Evolutionary conservation across 2,888 invertebrate genomes (phyloP), one percentile per base, ranked within the genome.

Genomic region (Salticus scenicus): DNA sequence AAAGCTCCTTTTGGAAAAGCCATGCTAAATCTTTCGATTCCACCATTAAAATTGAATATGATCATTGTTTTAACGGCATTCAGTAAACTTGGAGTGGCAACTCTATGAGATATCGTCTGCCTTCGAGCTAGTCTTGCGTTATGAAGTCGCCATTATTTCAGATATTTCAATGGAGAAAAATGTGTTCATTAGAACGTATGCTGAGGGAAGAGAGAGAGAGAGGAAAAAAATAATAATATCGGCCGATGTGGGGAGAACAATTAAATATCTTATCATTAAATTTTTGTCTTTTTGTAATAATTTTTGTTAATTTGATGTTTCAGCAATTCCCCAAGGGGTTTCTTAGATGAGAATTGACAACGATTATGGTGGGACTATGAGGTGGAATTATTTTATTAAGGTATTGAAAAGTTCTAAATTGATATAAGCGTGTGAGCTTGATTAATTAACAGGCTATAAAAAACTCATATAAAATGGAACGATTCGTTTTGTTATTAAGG

Each of bases 51-150:
- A 24, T 24, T 24, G 24, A 24, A 57, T 7, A 24, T 24, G 20
- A 24, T 24, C 57, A 57, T 57, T 57, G 57, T 57, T 57, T 57
- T 17, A 47, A 17, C 20, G 7, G 47, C n/a, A n/a, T 47, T 47
- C 47, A 47, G 47, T 47, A 17, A 57, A 24, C 24, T 24, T 57
- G 57, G 24, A 57, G 57, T 57, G 57, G 57, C 20, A 57, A 57
- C 57, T 57, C 24, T n/a, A 24, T 57, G 57, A 57, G 24, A 57
- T 24, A 24, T 57, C 57, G 57, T 57, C 57, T 57, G 57, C 57
- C 57, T n/a, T 24, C 20, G 5, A 57, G 47, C 47, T 14, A 37
- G 7, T 47, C 47, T 47, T 5, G 24, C 24, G 24, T 57, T 57
- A 20, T 57, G 57, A 5, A 2, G 57, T 17, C 8, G 57, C 24